These are phyloP conservation scores for Sisor rabdophorus DNA, from an alignment of 2,113 vertebrate species.

Conservation along the genomic window DNA sequence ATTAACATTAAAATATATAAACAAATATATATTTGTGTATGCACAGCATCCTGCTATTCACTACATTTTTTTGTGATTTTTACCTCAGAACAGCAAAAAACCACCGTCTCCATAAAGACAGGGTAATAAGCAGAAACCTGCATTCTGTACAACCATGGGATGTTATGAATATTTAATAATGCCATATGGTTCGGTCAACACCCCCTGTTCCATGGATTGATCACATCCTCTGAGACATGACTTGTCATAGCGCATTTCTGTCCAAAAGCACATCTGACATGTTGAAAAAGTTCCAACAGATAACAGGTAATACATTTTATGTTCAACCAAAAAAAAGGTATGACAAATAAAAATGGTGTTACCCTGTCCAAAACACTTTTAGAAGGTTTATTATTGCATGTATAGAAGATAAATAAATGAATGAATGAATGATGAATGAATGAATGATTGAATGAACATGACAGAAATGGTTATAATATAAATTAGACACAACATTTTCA, in stretches of 20 bases:
- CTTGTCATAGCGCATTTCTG: background rate
- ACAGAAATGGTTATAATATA: no score
- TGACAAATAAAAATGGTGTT: background rate
- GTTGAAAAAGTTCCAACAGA: background rate
- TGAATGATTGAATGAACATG: no score
- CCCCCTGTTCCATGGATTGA: background rate
- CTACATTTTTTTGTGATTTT: background rate
- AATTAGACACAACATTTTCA: no score
- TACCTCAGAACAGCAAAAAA: background rate
- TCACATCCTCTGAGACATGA: background rate
- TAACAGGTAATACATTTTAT: background rate
- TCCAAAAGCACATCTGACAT: background rate
- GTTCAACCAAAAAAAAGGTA: background rate
- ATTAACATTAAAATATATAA: no score
- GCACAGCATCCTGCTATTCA: background rate
- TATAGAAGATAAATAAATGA: no score
- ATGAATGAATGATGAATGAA: no score
- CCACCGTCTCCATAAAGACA: background rate
- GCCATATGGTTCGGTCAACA: background rate
- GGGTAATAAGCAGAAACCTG: background rate
- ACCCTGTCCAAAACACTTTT: background rate
- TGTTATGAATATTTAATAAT: constrained; percentile 9
- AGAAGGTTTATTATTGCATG: background rate
- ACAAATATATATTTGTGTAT: no score
- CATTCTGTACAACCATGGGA: background rate